Conservation (phyloP, 2,113 vertebrate genomes). For the Scomber scombrus region DNA sequence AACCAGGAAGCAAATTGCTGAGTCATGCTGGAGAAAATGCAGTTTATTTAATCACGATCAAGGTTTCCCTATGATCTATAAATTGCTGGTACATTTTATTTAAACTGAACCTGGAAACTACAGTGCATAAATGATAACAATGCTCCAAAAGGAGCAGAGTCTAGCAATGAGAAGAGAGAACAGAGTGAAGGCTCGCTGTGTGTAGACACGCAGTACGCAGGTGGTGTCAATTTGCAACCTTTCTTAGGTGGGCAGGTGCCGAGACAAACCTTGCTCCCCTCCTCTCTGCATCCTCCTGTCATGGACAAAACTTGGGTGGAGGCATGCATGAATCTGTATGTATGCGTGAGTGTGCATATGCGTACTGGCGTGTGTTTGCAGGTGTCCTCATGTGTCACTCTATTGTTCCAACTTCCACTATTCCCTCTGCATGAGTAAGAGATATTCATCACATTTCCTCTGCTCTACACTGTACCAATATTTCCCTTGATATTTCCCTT, state of each 20-base stretch:
- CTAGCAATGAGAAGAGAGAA: constrained; percentile 15
- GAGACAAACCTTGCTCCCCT: constrained; percentile 51
- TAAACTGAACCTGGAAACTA: constrained; percentile 22
- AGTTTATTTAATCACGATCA: constrained; percentile 41
- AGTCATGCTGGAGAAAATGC: constrained; percentile 60
- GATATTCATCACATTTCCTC: constrained; percentile 23
- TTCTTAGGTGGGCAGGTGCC: constrained; percentile 70
- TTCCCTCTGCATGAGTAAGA: constrained; percentile 31
- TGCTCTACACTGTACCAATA: background rate
- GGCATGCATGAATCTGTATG: background rate
- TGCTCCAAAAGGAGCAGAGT: constrained; percentile 18
- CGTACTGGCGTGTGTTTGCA: constrained; percentile 17
- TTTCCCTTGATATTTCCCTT: constrained; percentile 15
- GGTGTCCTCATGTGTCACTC: constrained; percentile 38
- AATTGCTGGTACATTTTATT: constrained; percentile 34
- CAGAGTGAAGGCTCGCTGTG: constrained; percentile 8
- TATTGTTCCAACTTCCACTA: constrained; percentile 37
- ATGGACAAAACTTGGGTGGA: constrained; percentile 28
- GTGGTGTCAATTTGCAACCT: constrained; percentile 73
- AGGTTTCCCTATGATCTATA: constrained; percentile 48
- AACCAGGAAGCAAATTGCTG: constrained; percentile 58
- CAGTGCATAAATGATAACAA: constrained; percentile 21
- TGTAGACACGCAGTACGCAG: constrained; percentile 59
- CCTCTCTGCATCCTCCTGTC: constrained; percentile 39
- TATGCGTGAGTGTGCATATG: background rate